Base-by-base conservation (phyloP, 1,140 invertebrate species). In the Samia ricini region DNA sequence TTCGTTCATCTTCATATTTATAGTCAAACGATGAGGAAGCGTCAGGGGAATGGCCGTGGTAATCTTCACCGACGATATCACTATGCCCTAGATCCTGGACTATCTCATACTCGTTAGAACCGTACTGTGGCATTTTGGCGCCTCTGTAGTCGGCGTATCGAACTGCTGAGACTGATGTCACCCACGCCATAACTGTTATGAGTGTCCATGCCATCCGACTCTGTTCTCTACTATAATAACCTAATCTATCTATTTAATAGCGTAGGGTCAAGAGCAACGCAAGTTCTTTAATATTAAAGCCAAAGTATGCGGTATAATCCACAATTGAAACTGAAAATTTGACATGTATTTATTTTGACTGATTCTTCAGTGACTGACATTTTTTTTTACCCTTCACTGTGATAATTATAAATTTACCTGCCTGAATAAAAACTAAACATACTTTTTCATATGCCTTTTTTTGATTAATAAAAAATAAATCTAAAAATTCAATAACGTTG, bases 241-340 rank as follows among this genome's bases (percentile, higher is more conserved):
- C 3, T 21, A 23, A 52, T 10, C 19, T 21, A 15, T 52, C 21
- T 4, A 10, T 20, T 52, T 22, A 23, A 21, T 52, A n/a, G 19
- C 22, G 15, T 52, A 15, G 8, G 3, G 4, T 19, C 20, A 21
- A 52, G 51, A 22, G 51, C 15, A 52, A 3, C 10, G 18, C 22
- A 52, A 15, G 12, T 10, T 8, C 51, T 52, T 19, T 52, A 52
- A 73, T 77, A 73, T 79, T 68, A 75, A 68, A 69, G 64, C 63
- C 81, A 84, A 73, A 79, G 73, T 79, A 68, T 74, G 69, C 71
- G 63, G 63, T 81, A 86, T 81, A 74, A 23, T 79, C 60, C 63
- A 54, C 61, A 73, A 71, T 63, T 69, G 66, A 73, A 74, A 88
- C 85, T 84, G 80, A 61, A 65, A 87, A 81, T 87, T 88, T 88